Evolutionary conservation across 2,113 vertebrate species (phyloP).

Genomic region (Aegithalos caudatus): DNA sequence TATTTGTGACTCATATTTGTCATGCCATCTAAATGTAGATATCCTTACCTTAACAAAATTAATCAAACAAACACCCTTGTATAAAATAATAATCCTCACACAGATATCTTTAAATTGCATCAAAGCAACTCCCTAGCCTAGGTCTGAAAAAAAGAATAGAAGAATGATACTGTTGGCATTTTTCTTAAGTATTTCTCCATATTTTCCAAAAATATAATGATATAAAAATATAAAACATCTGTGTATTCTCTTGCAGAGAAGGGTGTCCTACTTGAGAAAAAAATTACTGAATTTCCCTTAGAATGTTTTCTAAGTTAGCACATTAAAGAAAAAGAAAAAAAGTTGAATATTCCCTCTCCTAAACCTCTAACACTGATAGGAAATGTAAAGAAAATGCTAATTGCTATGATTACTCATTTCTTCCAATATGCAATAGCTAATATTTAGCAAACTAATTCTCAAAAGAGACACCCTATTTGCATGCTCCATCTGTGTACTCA

Average conservation of each 20-base stretch:
- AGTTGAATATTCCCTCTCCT: background rate
- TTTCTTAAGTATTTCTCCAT: background rate
- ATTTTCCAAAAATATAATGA: background rate
- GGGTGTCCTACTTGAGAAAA: background rate
- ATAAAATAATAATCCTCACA: background rate
- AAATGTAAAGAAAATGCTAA: background rate
- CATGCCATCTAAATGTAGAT: background rate
- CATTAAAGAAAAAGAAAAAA: background rate
- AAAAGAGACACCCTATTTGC: background rate
- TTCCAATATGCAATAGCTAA: background rate
- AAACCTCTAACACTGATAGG: background rate
- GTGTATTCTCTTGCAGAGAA: background rate
- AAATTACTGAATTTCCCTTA: background rate
- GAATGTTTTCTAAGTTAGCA: background rate
- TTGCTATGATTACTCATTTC: background rate
- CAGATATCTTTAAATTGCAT: background rate
- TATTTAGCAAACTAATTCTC: background rate
- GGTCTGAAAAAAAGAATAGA: background rate
- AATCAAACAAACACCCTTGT: background rate
- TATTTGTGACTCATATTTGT: background rate
- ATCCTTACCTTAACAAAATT: background rate
- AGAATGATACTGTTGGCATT: background rate
- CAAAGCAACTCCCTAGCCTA: background rate
- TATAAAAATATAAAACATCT: background rate
- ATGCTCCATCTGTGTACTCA: rapidly evolving